Evolutionary conservation across 2,888 invertebrate genomes (phyloP).

Genomic region (Andricus quercusramuli): DNA sequence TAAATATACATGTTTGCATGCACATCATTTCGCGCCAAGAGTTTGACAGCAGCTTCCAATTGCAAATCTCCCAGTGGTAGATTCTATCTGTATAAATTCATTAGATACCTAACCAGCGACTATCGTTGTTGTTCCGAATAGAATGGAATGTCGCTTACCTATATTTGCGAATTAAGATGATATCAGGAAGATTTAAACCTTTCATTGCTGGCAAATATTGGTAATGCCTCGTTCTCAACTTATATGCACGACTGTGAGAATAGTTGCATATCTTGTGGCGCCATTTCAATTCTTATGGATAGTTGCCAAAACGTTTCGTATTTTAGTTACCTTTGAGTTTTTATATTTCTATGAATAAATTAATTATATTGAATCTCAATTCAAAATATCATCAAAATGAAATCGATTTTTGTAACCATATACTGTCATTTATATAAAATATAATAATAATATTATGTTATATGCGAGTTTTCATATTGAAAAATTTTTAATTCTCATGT

Average conservation of each 20-base stretch:
- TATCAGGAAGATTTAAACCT: neutral
- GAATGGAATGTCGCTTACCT: constrained; percentile 42
- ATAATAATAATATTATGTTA: too few species aligned
- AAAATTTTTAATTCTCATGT: too few species aligned
- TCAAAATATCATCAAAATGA: neutral
- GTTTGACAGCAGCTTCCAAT: constrained; percentile 57
- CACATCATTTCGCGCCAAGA: constrained; percentile 49
- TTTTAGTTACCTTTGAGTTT: neutral
- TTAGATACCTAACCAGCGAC: neutral
- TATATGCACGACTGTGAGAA: neutral
- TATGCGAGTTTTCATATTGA: too few species aligned
- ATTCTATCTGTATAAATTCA: neutral
- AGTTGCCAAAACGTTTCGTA: too few species aligned
- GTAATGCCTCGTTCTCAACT: too few species aligned
- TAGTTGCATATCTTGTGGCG: neutral
- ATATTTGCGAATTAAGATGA: neutral
- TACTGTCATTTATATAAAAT: too few species aligned
- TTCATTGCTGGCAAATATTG: neutral
- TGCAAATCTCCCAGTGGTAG: constrained; percentile 45
- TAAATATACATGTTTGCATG: constrained; percentile 10
- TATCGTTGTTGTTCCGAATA: constrained; percentile 47
- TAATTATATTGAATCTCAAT: neutral
- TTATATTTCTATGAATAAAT: neutral
- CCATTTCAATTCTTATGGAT: neutral
- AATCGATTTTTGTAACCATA: too few species aligned